These are phyloP conservation scores for Oenanthe melanoleuca DNA, from an alignment of 2,113 vertebrate genomes.

Conservation along the genomic window DNA sequence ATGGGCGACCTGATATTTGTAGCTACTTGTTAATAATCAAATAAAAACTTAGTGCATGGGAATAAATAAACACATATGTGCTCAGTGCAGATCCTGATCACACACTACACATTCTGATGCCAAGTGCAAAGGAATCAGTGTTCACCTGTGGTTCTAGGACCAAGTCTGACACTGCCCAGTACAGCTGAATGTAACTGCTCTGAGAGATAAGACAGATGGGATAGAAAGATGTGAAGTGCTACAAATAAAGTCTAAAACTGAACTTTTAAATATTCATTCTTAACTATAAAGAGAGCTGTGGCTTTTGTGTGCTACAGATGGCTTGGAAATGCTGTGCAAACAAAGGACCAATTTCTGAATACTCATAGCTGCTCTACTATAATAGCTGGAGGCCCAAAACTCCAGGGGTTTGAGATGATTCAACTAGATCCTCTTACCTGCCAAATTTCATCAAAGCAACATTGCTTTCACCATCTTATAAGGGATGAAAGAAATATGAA, in stretches of 20 bases:
- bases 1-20: not conserved
- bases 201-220: constrained; percentile 46
- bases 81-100: not conserved
- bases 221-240: constrained; percentile 45
- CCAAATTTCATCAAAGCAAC: constrained; percentile 64
- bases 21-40: not conserved
- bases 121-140: not conserved
- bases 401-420: constrained; percentile 65
- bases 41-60: not conserved
- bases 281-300: constrained; percentile 59
- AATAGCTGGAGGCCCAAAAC: constrained; percentile 62
- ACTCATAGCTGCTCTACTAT: constrained; percentile 53
- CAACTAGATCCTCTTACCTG: constrained; percentile 60
- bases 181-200: not conserved
- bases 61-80: not conserved
- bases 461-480: constrained; percentile 56
- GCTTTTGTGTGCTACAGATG: constrained; percentile 68
- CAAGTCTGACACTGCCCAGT: not conserved
- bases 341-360: constrained; percentile 66
- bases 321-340: constrained; percentile 65
- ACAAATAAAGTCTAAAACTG: constrained; percentile 65
- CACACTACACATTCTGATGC: rapidly evolving
- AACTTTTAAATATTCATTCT: constrained; percentile 74
- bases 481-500: constrained; percentile 50
- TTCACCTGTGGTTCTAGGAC: not conserved